Evolutionary conservation across 2,888 invertebrate genomes (phyloP).

Genomic region (Scotopteryx bipunctaria): DNA sequence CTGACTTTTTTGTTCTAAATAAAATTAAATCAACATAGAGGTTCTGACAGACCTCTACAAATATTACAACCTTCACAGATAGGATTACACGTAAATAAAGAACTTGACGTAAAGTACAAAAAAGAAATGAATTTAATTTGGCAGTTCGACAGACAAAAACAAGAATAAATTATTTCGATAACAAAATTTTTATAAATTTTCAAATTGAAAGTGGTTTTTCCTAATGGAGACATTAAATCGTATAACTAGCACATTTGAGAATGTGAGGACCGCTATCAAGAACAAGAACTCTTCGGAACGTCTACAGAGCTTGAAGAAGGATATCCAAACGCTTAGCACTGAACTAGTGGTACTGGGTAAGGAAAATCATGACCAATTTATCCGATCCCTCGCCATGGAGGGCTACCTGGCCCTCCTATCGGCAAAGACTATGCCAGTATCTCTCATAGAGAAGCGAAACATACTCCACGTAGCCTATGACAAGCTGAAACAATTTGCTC

Average conservation of each 20-base stretch:
- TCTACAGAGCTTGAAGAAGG: slow-evolving; percentile 58
- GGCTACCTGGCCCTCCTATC: slow-evolving; percentile 68
- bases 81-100: background rate
- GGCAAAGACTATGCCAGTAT: slow-evolving; percentile 65
- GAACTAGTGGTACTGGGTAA: slow-evolving; percentile 66
- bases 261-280: slow-evolving; percentile 59
- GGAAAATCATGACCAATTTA: slow-evolving; percentile 62
- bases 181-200: slow-evolving; percentile 4
- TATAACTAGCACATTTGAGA: slow-evolving; percentile 63
- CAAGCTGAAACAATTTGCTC: slow-evolving; percentile 61
- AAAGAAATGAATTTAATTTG: slow-evolving; percentile 13
- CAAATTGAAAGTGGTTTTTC: slow-evolving; percentile 38
- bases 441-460: slow-evolving; percentile 63
- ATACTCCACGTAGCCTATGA: slow-evolving; percentile 60
- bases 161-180: slow-evolving; percentile 7
- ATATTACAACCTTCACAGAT: slow-evolving; percentile 3
- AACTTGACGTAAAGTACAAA: slow-evolving; percentile 8
- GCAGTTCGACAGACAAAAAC: slow-evolving; percentile 24
- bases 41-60: too few relatives aligned
- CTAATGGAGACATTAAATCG: slow-evolving; percentile 61
- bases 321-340: slow-evolving; percentile 59
- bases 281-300: slow-evolving; percentile 61
- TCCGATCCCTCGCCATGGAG: slow-evolving; percentile 72
- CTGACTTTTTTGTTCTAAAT: too few relatives aligned
- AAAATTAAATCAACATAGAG: too few relatives aligned